These are phyloP conservation scores for Rhamphomyia laevipes DNA, from an alignment of 2,888 invertebrate species.

Conservation along the genomic window DNA sequence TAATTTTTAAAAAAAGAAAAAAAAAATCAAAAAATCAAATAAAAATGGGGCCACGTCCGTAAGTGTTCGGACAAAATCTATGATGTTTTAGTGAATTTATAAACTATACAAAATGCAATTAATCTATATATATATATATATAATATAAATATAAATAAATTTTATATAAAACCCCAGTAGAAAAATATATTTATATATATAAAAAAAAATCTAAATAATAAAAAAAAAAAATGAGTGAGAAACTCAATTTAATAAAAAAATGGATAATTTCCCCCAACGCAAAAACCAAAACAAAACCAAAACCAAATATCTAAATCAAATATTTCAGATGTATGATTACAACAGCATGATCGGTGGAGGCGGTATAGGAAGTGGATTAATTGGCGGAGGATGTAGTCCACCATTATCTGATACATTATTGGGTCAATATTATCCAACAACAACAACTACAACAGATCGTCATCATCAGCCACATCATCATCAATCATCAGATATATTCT, in stretches of 20 bases:
- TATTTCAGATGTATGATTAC: slow-evolving; percentile 40
- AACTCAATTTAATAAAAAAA: slow-evolving; percentile 11
- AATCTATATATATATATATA: slow-evolving; percentile 16
- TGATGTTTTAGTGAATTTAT: slow-evolving; percentile 6
- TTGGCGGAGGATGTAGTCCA: slow-evolving; percentile 21
- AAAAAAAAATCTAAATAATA: not conserved
- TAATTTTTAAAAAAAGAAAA: slow-evolving; percentile 14
- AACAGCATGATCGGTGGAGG: slow-evolving; percentile 28
- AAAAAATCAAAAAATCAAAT: slow-evolving; percentile 12
- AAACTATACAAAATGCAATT: slow-evolving; percentile 2
- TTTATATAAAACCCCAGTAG: not conserved
- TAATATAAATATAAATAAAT: not conserved
- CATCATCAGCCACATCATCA: slow-evolving; percentile 14
- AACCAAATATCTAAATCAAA: slow-evolving; percentile 26
- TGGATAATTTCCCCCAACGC: not conserved
- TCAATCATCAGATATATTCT: slow-evolving; percentile 7
- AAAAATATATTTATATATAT: no score
- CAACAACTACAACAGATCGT: slow-evolving; percentile 10
- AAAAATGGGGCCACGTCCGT: slow-evolving; percentile 38
- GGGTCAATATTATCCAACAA: slow-evolving; percentile 30
- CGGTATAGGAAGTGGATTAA: not conserved
- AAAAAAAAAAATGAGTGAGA: not conserved
- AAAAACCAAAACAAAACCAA: not conserved
- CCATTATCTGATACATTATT: slow-evolving; percentile 35
- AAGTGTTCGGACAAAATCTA: slow-evolving; percentile 39